Percentiles rank a stretch among this genome's conserved stretches.
Conservation (phyloP, 1,140 invertebrate genomes). For the Diplogasteroides magnus region DNA sequence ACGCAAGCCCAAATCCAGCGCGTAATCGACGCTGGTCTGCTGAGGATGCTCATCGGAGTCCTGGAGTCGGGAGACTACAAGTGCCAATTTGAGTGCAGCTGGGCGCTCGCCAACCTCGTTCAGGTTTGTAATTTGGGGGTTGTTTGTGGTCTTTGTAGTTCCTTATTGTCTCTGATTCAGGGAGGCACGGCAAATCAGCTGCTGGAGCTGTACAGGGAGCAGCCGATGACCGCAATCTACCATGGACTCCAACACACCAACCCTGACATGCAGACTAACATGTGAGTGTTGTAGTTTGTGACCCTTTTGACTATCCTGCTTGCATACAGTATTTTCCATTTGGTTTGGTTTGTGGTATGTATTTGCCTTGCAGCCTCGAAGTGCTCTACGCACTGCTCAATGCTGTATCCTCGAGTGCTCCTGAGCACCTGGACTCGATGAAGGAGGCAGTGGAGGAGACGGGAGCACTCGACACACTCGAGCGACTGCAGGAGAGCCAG, state of each 20-base stretch:
- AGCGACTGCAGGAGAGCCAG: slow-evolving; percentile 21
- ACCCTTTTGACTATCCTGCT: no score
- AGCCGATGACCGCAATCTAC: slow-evolving; percentile 9
- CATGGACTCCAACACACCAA: slow-evolving; percentile 14
- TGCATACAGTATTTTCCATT: no score
- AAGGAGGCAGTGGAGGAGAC: slow-evolving; percentile 81
- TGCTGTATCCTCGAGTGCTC: slow-evolving; percentile 9
- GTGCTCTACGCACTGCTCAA: slow-evolving; percentile 14
- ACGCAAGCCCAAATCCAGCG: slow-evolving; percentile 33
- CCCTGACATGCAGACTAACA: slow-evolving; percentile 20
- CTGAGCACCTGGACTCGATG: slow-evolving; percentile 65
- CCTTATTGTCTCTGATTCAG: slow-evolving; percentile 1
- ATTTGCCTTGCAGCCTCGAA: slow-evolving; percentile 8
- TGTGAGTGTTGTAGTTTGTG: slow-evolving; percentile 1
- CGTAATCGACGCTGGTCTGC: slow-evolving; percentile 26
- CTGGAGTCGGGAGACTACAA: slow-evolving; percentile 34
- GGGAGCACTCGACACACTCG: slow-evolving; percentile 70
- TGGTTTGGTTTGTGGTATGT: no score
- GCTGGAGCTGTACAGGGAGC: not conserved
- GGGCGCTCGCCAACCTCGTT: slow-evolving; percentile 31
- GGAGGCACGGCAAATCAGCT: not conserved
- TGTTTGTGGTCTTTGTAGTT: not conserved
- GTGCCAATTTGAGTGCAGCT: slow-evolving; percentile 33
- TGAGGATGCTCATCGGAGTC: slow-evolving; percentile 23
- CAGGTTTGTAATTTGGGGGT: slow-evolving; percentile 22